These are phyloP conservation scores for Calyptommatus sinebrachiatus DNA, from an alignment of 2,113 vertebrate genomes.

Conservation along the genomic window DNA sequence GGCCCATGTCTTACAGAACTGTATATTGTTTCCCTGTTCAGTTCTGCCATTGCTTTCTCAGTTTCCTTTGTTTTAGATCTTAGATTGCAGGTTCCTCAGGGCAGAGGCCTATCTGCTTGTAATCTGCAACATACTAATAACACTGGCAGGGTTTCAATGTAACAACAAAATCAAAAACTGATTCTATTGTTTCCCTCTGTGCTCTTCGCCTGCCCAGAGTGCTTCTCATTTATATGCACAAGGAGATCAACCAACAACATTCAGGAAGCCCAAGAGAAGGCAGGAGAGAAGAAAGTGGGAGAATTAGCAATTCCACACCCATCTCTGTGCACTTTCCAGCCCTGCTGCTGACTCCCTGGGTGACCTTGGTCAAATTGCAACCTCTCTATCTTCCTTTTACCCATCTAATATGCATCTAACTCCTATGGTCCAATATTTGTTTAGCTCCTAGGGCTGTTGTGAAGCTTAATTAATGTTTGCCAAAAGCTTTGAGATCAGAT, in stretches of 20 bases:
- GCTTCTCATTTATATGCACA: background rate
- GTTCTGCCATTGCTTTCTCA: background rate
- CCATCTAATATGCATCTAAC: conserved; percentile 43
- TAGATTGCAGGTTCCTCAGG: background rate
- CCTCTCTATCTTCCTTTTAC: conserved; percentile 40
- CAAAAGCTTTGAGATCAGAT: conserved; percentile 61
- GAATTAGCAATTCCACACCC: conserved; percentile 24
- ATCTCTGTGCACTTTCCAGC: background rate
- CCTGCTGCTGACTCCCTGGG: conserved; percentile 23
- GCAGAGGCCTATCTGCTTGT: background rate
- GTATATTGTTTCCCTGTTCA: background rate
- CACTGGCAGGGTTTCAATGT: background rate
- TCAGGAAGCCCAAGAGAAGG: background rate
- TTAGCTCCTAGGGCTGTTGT: conserved; percentile 52
- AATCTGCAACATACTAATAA: background rate
- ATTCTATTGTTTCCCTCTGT: background rate
- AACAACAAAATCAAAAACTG: background rate
- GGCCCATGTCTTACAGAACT: background rate
- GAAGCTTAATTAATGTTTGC: conserved; percentile 63
- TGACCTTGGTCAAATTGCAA: conserved; percentile 52
- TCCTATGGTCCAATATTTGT: conserved; percentile 47
- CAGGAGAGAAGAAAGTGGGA: background rate
- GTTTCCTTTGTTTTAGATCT: background rate
- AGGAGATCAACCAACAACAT: conserved; percentile 6
- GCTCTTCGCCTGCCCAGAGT: conserved; percentile 2